phyloP scores from a whole-genome alignment of 2,113 vertebrate species.

The Riparia riparia region DNA sequence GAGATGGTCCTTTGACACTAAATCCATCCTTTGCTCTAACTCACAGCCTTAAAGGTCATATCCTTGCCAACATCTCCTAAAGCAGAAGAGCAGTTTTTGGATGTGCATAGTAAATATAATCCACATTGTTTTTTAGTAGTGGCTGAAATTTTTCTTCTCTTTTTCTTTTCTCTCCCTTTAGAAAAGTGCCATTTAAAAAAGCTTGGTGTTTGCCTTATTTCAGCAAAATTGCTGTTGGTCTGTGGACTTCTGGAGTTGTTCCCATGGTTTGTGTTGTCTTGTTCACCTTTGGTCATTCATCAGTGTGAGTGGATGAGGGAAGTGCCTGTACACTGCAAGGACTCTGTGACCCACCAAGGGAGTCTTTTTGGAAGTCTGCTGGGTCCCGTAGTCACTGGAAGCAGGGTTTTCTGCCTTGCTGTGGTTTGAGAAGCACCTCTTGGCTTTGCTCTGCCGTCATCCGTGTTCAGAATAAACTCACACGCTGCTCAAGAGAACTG shows the following conservation, averaged over 20 bases:
- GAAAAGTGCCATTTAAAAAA: neutral
- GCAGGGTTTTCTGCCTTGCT: fast-evolving
- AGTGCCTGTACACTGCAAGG: fast-evolving
- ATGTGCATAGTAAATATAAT: neutral
- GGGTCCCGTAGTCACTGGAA: neutral
- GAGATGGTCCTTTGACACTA: neutral
- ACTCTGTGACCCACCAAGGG: neutral
- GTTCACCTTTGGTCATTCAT: neutral
- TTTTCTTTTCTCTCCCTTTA: neutral
- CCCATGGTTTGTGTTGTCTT: neutral
- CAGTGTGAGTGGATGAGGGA: neutral
- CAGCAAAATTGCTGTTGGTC: neutral
- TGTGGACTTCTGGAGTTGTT: neutral
- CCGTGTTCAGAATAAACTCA: neutral
- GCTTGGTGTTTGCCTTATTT: neutral
- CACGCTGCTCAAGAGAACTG: neutral
- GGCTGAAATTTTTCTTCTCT: neutral
- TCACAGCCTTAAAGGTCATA: neutral
- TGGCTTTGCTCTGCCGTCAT: fast-evolving
- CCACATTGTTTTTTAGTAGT: neutral
- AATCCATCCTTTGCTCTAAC: neutral
- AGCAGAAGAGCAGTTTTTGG: neutral
- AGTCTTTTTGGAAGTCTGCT: neutral
- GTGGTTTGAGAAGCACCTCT: neutral
- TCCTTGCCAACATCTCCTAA: neutral